Evolutionary conservation across 2,797 vertebrate genomes (phyloP), one percentile per base, ranked within the genome.

Genomic region (Salmo trutta): DNA sequence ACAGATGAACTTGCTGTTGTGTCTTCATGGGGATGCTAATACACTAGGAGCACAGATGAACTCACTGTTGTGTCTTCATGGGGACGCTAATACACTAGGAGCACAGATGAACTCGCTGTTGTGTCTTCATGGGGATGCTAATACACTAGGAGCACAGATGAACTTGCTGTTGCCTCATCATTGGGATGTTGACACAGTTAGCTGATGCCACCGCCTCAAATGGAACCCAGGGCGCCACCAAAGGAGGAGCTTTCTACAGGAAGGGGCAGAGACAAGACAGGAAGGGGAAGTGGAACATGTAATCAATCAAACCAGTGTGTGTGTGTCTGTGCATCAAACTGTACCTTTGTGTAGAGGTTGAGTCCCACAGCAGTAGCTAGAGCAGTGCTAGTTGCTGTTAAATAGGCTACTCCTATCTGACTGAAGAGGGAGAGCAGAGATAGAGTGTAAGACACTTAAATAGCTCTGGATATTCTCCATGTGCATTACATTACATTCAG

Each of bases 131-230:
- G 41, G 31, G 7, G 7, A 19, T 47, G 68, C 17, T 33, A 10
- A 51, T 24, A 14, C 69, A 24, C 33, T 14, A 47, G 41, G 41
- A 47, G 10, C 41, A 64, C 24, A n/a, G 24, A 24, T 21, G 12
- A 64, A 97, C 98, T 99, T 92, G 99, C 98, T 99, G 98, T 90
- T 99, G 98, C 81, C 98, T 95, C 98, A 99, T 99, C 98, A 99
- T 98, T 64, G 98, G 98, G 88, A 99, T 97, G 89, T 99, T 99
- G 81, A 98, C 97, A 84, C 97, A 99, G 94, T 99, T 99, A 79
- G 98, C 98, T 29, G 97, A 91, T 7, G 98, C 98, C 85, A 99
- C 98, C 0, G 98, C 98, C 0, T 91, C 97, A 5, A 99, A 99
- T 0, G 98, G 98, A 75, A 99, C 98, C 98, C 98, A 99, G 81